Base-by-base conservation (phyloP, 2,888 invertebrate species). In the Drosophila phalerata region DNA sequence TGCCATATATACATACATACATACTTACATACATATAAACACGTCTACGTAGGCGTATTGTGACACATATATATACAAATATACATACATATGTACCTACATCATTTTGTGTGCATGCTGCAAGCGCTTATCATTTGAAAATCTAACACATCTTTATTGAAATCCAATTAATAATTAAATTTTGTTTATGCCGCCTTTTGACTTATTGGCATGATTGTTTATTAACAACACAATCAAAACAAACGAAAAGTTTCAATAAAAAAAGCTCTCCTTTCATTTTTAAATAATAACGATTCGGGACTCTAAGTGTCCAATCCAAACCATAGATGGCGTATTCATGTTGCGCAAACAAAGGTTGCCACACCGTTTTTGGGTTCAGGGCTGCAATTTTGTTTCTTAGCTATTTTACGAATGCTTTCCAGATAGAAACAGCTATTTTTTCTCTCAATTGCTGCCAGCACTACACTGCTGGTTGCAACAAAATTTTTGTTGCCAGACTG, bases 181-280 rank as follows among this genome's bases (percentile, higher is more conserved):
- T 10, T 15, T 15, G 15, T 17, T 47, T 28, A 19, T 17, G 48
- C 17, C 11, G 6, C 11, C 17, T 8, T 51, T 49, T 10, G 1
- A n/a, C 17, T 49, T 4, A 19, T 5, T n/a, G 15, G 2, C 32
- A 34, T 19, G 2, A 5, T 11, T 34, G 15, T 45, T 11, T 11
- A 57, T 13, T 13, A 47, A 9, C 37, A 47, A n/a, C 34, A 42
- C 28, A 15, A 38, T 17, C 22, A 22, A 56, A 28, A 34, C 55
- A 56, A 43, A 25, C 11, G 5, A 45, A 45, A 43, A 32, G 17
- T 19, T 43, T 6, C 5, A 3, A 22, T 30, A 5, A 17, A 6
- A 6, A 56, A 45, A 56, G 22, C 45, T 45, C 22, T 56, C 10
- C 19, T 10, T 1, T 1, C 1, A 56, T 34, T 8, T 45, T 13